These are phyloP conservation scores for Himalopsyche phryganea DNA, from an alignment of 1,140 invertebrate species.

Conservation along the genomic window DNA sequence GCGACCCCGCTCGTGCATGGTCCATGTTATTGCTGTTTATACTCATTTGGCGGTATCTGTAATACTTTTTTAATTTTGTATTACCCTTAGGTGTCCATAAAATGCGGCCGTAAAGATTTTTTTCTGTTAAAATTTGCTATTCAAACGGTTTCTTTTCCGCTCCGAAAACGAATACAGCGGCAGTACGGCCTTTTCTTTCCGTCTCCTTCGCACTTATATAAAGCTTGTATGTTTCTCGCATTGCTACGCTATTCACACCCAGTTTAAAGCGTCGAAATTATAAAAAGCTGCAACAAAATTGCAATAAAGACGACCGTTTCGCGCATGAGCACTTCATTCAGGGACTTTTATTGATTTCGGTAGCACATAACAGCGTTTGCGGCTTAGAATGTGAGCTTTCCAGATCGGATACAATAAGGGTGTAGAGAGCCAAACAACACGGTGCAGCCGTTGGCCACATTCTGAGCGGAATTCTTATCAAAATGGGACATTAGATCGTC, in stretches of 20 bases:
- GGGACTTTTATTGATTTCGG: slow-evolving; percentile 65
- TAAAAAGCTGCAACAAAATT: slow-evolving; percentile 42
- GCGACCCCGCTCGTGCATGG: slow-evolving; percentile 4
- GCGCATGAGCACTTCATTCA: slow-evolving; percentile 56
- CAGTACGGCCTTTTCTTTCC: not conserved
- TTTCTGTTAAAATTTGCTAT: slow-evolving; percentile 34
- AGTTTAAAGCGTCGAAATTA: slow-evolving; percentile 28
- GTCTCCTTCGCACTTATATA: slow-evolving; percentile 4
- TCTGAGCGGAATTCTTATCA: slow-evolving; percentile 40
- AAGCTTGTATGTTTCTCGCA: not conserved
- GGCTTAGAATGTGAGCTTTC: slow-evolving; percentile 37
- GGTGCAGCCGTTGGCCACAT: slow-evolving; percentile 41
- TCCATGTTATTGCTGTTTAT: slow-evolving; percentile 30
- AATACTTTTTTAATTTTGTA: slow-evolving; percentile 36
- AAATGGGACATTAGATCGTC: slow-evolving; percentile 35
- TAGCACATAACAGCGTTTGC: slow-evolving; percentile 55
- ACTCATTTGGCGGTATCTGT: slow-evolving; percentile 34
- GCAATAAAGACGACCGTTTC: slow-evolving; percentile 48
- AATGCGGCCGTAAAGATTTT: slow-evolving; percentile 33
- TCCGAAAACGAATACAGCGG: slow-evolving; percentile 22
- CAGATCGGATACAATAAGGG: slow-evolving; percentile 7
- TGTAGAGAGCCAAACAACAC: slow-evolving; percentile 41
- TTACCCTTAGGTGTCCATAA: slow-evolving; percentile 34
- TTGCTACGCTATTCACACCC: slow-evolving; percentile 22
- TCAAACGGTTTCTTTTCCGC: slow-evolving; percentile 26